A percentile compares a stretch with the other conserved stretches of the same genome.
These are phyloP conservation scores for Drosophila longiperda DNA, from an alignment of 2,888 invertebrate genomes.

Conservation along the genomic window DNA sequence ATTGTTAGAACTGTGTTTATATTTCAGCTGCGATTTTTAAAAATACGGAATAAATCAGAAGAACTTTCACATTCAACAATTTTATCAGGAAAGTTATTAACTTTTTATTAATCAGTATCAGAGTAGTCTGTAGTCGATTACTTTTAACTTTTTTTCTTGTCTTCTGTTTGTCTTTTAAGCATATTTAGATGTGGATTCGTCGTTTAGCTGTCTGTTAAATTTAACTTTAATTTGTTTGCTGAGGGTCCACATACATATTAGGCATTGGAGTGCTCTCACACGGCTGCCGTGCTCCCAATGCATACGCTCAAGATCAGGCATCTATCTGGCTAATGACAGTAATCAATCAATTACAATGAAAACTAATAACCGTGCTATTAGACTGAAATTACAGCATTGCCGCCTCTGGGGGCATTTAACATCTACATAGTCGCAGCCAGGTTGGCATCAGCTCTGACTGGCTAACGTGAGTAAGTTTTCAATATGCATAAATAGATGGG, in stretches of 20 bases:
- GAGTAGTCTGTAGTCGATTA: neutral
- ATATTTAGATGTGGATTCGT: conserved; percentile 25
- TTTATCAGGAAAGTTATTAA: neutral
- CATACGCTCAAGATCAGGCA: conserved; percentile 46
- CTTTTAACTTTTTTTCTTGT: neutral
- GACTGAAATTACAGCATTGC: conserved; percentile 56
- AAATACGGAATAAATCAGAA: neutral
- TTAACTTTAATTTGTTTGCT: conserved; percentile 53
- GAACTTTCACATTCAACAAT: neutral
- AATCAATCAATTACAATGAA: conserved; percentile 75
- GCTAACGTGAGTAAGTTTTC: conserved; percentile 38
- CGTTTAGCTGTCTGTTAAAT: conserved; percentile 54
- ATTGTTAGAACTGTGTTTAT: neutral
- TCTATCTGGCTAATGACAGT: conserved; percentile 54
- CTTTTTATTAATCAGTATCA: neutral
- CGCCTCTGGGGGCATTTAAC: conserved; percentile 49
- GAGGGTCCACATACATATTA: conserved; percentile 19
- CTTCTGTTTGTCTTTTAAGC: conserved; percentile 21
- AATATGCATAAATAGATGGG: conserved; percentile 42
- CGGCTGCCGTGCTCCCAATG: conserved; percentile 37
- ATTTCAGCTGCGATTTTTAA: neutral
- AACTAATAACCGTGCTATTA: conserved; percentile 75
- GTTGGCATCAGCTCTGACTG: conserved; percentile 13
- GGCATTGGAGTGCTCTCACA: conserved; percentile 1
- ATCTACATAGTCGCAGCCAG: conserved; percentile 7